Base-by-base conservation (phyloP, 2,797 vertebrate genomes). In the Petrocephalus schoutedeni region DNA sequence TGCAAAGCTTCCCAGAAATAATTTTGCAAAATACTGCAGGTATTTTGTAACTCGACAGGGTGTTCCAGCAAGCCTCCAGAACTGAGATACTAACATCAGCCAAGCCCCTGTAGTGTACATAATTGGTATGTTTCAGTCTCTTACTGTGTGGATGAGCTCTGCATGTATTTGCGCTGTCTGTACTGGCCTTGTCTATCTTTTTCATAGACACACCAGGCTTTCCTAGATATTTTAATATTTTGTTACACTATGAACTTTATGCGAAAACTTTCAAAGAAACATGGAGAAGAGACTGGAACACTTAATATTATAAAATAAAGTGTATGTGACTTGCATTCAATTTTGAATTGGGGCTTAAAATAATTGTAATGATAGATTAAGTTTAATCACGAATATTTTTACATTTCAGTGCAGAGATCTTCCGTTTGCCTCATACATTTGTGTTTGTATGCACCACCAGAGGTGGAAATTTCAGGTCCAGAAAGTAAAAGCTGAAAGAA, bases 361-460 rank as follows among this genome's bases (percentile, higher is more conserved):
- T 32, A 67, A 5, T 12, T 14, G 64, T 32, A 67, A 64, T 28
- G 61, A 64, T 28, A 28, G 10, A 61, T 23, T 61, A 61, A 14
- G 23, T 67, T 67, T 67, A 32, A 14, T 32, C 9, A 12, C 49
- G 28, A 1, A 51, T 23, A 2, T 4, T 28, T 54, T 51, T 28
- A 12, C 49, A 56, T 28, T 28, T 53, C 4, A 53, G n/a, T 23
- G 1, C 21, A 53, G 51, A 23, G 12, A 56, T 32, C 51, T 41
- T 49, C 16, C 7, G 23, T 85, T 54, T 56, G 14, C 95, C 96
- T 95, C 96, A 96, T 96, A 92, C 96, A 96, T 91, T 96, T 96
- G 93, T 95, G 95, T 93, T 96, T 95, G 88, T 96, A n/a, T n/a
- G n/a, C n/a, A n/a, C n/a, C n/a, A 96, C 91, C 28, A 28, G 28